phyloP scores from a whole-genome alignment of 2,113 vertebrate genomes.

The Melanotaenia duboulayi region DNA sequence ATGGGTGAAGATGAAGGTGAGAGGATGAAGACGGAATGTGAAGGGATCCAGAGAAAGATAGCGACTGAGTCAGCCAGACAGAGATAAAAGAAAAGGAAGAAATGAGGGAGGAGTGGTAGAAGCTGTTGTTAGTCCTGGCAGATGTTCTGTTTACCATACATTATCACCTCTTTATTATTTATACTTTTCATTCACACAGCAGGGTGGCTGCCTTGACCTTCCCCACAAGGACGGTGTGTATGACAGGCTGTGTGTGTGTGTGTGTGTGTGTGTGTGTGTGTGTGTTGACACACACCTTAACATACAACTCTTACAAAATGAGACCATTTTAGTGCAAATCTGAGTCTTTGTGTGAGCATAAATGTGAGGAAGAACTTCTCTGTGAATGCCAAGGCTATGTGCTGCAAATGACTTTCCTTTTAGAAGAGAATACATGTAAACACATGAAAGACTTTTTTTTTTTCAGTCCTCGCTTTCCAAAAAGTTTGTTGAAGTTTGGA shows the following conservation, averaged over 20 bases:
- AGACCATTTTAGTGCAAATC: too few relatives aligned
- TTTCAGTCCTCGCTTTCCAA: too few relatives aligned
- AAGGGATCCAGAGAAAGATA: background rate
- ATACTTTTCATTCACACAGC: slow-evolving; percentile 50
- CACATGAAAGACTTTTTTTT: too few relatives aligned
- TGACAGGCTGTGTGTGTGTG: slow-evolving; percentile 4
- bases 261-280: background rate
- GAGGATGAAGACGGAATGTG: slow-evolving; percentile 2
- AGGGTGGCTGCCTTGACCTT: slow-evolving; percentile 30
- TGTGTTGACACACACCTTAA: background rate
- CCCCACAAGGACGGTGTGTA: slow-evolving; percentile 31
- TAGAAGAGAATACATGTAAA: too few relatives aligned
- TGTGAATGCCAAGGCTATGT: too few relatives aligned
- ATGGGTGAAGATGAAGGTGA: slow-evolving; percentile 22
- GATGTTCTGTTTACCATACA: slow-evolving; percentile 63
- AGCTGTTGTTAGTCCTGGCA: slow-evolving; percentile 32
- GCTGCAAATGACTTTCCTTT: too few relatives aligned
- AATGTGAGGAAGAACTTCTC: too few relatives aligned
- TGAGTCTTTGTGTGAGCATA: background rate
- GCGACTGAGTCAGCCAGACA: background rate
- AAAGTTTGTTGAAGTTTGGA: too few relatives aligned
- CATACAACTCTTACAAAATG: slow-evolving; percentile 16
- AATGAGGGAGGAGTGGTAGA: slow-evolving; percentile 3
- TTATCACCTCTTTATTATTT: slow-evolving; percentile 64
- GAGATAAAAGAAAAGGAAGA: slow-evolving; percentile 7